phyloP scores from a whole-genome alignment of 2,888 invertebrate species.

The Sinelater perroti region DNA sequence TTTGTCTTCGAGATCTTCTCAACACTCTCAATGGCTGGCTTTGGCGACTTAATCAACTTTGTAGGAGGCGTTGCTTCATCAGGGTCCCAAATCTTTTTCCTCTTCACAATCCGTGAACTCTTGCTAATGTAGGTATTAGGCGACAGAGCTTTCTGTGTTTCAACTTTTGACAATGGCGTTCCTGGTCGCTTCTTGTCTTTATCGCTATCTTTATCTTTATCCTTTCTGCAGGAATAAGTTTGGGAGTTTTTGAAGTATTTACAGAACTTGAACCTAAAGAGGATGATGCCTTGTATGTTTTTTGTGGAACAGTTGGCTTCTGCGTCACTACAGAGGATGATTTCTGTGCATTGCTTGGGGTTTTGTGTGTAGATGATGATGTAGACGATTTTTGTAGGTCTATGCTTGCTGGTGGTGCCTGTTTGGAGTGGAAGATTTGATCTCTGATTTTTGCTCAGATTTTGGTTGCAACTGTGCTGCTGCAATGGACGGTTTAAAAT shows the following conservation, averaged over 20 bases:
- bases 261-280: background rate
- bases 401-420: too few species aligned
- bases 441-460: too few species aligned
- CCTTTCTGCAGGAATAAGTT: too few species aligned
- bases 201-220: too few species aligned
- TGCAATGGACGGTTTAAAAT: background rate
- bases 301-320: background rate
- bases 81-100: slow-evolving; percentile 79
- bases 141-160: slow-evolving; percentile 37
- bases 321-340: background rate
- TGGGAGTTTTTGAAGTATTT: background rate
- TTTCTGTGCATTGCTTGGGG: background rate
- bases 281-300: too few species aligned
- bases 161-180: background rate
- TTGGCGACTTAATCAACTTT: slow-evolving; percentile 12
- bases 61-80: slow-evolving; percentile 60
- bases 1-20: slow-evolving; percentile 12
- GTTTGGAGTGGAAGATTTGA: background rate
- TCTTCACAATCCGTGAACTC: slow-evolving; percentile 70
- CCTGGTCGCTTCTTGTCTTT: background rate
- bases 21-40: background rate
- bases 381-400: too few species aligned
- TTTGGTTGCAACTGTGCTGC: background rate
- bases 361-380: background rate
- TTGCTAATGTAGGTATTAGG: slow-evolving; percentile 57